These are phyloP conservation scores for Corythoichthys intestinalis DNA, from an alignment of 2,113 vertebrate genomes.

Conservation along the genomic window DNA sequence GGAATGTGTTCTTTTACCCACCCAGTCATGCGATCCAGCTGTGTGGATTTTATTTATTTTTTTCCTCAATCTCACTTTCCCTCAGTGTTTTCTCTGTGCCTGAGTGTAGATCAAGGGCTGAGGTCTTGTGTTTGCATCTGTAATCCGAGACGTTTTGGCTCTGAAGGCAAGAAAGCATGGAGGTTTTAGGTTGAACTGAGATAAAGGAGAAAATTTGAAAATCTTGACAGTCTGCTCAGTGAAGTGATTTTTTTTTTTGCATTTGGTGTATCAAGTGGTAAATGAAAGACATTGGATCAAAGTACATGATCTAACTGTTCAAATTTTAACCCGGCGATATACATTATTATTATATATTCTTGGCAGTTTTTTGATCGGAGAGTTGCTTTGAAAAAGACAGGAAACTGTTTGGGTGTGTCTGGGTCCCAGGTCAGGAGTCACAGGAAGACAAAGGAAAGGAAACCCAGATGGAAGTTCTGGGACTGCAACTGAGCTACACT, in stretches of 20 bases:
- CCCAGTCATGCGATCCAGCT: constrained; percentile 41
- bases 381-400: constrained; percentile 33
- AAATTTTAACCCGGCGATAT: neutral
- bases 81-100: constrained; percentile 17
- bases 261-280: neutral
- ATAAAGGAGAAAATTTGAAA: constrained; percentile 5
- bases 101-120: constrained; percentile 18
- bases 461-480: constrained; percentile 64
- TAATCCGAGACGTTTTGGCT: constrained; percentile 24
- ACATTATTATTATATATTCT: neutral
- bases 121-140: constrained; percentile 19
- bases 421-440: constrained; percentile 64
- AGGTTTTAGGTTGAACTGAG: constrained; percentile 20
- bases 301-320: neutral
- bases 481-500: constrained; percentile 61
- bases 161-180: constrained; percentile 13
- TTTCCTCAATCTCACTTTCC: constrained; percentile 30
- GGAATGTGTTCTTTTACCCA: constrained; percentile 48
- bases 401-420: constrained; percentile 64
- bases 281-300: neutral
- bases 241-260: neutral
- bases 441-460: constrained; percentile 69
- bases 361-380: constrained; percentile 12
- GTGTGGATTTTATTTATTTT: constrained; percentile 43
- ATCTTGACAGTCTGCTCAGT: neutral